Evolutionary conservation across 2,888 invertebrate species (phyloP).

Genomic region (Stramonita haemastoma): DNA sequence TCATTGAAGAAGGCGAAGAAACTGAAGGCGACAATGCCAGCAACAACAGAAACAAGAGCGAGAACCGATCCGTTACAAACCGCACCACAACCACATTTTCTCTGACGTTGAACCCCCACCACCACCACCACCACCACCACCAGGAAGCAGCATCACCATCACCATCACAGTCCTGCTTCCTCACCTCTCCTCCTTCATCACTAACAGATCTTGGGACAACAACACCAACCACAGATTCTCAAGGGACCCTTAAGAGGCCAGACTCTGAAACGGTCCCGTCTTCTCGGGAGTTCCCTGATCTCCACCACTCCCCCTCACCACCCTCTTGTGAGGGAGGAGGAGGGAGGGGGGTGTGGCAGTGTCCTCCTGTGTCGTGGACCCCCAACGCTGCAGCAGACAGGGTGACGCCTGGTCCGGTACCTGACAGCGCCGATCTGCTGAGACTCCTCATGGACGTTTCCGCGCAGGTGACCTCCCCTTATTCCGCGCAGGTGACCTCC

Average conservation of each 20-base stretch:
- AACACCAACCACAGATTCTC: background rate
- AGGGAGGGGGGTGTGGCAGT: background rate
- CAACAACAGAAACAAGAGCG: background rate
- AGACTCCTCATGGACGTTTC: conserved; percentile 21
- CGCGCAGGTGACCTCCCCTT: background rate
- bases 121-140: background rate
- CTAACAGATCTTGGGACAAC: background rate
- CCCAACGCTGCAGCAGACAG: background rate
- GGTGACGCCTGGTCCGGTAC: background rate
- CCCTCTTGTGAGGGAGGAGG: background rate
- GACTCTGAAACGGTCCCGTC: background rate
- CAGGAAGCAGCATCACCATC: background rate
- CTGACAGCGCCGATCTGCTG: conserved; percentile 6
- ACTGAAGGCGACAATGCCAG: too few species aligned
- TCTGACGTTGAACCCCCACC: background rate
- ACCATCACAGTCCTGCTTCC: background rate
- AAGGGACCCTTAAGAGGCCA: background rate
- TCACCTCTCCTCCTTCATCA: background rate
- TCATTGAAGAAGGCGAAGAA: too few species aligned
- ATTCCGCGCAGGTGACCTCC: background rate
- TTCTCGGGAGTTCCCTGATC: background rate
- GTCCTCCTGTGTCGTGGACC: background rate
- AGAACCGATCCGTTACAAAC: background rate
- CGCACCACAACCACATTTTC: background rate
- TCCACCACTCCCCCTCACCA: background rate